Base-by-base conservation (phyloP, 2,797 vertebrate species). In the Ambastaia sidthimunki region DNA sequence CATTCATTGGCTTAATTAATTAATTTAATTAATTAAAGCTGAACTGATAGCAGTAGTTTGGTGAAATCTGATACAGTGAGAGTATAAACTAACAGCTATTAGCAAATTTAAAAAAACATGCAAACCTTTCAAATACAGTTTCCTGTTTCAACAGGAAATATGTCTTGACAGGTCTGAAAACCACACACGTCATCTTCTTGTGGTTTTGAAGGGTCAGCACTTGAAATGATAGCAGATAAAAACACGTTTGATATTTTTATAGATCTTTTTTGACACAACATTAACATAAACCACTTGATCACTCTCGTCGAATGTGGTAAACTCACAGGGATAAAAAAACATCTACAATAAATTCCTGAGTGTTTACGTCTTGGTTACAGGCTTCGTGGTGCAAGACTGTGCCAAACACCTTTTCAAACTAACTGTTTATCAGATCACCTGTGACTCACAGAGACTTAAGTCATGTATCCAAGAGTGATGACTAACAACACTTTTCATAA, bases 401-500 rank as follows among this genome's bases (percentile, higher is more conserved):
- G 7, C 11, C 68, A 55, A 19, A 6, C 15, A 44, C 9, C 19
- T 62, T 48, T 52, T 70, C 19, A 55, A 55, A 55, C 47, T 28
- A 79, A 65, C 50, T 67, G 60, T 73, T 66, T 66, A 80, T 66
- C 37, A 80, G 47, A 44, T 79, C 28, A 65, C 10, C 31, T 25
- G 23, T 73, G 62, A 80, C 70, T 73, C 70, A 76, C 28, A 21
- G 62, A 59, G 23, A 50, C 12, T 73, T 73, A 67, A 80, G 78
- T 78, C 31, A 63, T 25, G 28, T 41, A 52, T 71, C 21, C 34
- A 65, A 16, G 70, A 55, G 34, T 66, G 69, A 57, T 1, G 1
- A 55, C 44, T 21, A 79, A 63, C 76, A 54, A 67, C 16, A 18
- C 16, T 7, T 66, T 65, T 73, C 2, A 18, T 55, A 55, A 73